These are phyloP conservation scores for Hymenochirus boettgeri DNA, from an alignment of 2,113 vertebrate genomes.

Conservation along the genomic window DNA sequence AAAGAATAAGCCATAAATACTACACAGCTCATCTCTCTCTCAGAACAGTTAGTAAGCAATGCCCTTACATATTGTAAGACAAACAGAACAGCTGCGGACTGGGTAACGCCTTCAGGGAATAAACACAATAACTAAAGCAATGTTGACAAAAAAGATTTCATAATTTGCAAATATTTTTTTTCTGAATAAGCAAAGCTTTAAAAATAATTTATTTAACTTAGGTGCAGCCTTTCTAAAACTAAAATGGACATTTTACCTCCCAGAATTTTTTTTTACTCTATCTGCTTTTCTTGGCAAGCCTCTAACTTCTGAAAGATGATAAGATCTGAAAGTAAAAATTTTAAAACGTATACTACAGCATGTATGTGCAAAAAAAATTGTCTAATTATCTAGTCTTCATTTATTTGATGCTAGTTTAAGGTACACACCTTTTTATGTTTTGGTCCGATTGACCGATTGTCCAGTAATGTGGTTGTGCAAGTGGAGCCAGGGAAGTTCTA, in stretches of 20 bases:
- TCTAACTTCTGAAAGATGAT: too few relatives aligned
- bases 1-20: neutral
- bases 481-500: too few relatives aligned
- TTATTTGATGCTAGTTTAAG: too few relatives aligned
- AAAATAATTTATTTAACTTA: conserved; percentile 35
- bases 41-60: neutral
- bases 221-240: conserved; percentile 23
- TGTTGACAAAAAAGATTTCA: conserved; percentile 43
- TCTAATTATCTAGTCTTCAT: too few relatives aligned
- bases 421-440: too few relatives aligned
- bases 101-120: conserved; percentile 29
- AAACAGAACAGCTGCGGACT: conserved; percentile 22
- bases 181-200: conserved; percentile 32
- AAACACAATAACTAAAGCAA: conserved; percentile 22
- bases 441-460: too few relatives aligned
- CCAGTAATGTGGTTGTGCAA: too few relatives aligned
- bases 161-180: conserved; percentile 29
- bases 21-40: too few relatives aligned
- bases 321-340: too few relatives aligned
- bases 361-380: too few relatives aligned
- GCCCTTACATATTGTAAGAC: conserved; percentile 18
- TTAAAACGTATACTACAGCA: too few relatives aligned
- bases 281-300: conserved; percentile 20
- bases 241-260: conserved; percentile 23
- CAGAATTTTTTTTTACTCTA: conserved; percentile 13